Conservation (phyloP, 2,888 invertebrate species). For the Blera fallax region DNA sequence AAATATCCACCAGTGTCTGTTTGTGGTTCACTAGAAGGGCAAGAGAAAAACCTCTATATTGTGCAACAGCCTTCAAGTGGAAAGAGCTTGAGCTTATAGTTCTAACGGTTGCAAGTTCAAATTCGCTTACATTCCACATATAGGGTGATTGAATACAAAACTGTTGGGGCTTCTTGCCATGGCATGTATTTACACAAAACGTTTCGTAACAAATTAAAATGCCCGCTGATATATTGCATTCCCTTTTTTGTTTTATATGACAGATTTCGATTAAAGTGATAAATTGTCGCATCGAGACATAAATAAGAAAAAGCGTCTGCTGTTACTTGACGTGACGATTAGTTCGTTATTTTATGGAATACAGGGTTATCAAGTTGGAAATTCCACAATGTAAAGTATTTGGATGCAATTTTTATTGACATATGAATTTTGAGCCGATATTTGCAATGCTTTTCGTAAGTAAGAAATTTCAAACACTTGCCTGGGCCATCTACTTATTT, state of each 20-base stretch:
- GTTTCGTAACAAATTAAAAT: constrained; percentile 1
- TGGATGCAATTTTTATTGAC: too few relatives aligned
- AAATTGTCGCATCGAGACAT: neutral
- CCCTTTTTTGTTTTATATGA: constrained; percentile 10
- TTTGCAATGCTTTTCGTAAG: too few relatives aligned
- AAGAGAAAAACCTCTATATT: too few relatives aligned
- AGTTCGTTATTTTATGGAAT: neutral
- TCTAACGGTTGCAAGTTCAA: constrained; percentile 32
- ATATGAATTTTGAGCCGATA: neutral
- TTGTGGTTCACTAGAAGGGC: too few relatives aligned
- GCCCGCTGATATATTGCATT: constrained; percentile 22
- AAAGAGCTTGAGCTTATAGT: neutral
- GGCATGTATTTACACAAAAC: constrained; percentile 7
- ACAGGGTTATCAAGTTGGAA: neutral
- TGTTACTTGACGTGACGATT: neutral
- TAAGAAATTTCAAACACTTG: too few relatives aligned
- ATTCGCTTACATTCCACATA: neutral
- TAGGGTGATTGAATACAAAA: neutral
- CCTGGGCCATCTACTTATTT: too few relatives aligned
- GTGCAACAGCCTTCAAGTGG: neutral
- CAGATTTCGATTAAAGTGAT: neutral
- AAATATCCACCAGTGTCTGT: too few relatives aligned
- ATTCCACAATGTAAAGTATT: too few relatives aligned
- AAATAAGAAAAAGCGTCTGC: neutral
- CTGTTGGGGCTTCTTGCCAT: constrained; percentile 37